Conservation (phyloP, 2,888 invertebrate species). For the Napeogenes sylphis region DNA sequence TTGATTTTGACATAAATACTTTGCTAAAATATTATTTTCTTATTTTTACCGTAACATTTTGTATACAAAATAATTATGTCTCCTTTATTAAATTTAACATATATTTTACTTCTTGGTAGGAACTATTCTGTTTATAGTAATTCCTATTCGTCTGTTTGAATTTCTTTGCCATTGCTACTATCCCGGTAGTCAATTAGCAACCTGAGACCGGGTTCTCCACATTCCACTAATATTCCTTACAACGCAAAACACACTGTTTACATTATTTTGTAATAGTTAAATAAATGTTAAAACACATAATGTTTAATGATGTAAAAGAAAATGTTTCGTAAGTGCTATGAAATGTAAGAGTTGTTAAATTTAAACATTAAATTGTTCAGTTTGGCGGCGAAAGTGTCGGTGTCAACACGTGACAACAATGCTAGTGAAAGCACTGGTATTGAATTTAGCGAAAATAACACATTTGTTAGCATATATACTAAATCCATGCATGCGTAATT, state of each 20-base stretch:
- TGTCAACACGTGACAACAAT: conserved; percentile 47
- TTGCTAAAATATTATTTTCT: too few species aligned
- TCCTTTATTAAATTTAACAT: too few species aligned
- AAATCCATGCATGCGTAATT: conserved; percentile 31
- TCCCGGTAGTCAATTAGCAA: conserved; percentile 56
- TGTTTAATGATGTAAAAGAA: conserved; percentile 29
- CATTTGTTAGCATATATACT: conserved; percentile 41
- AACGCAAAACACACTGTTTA: conserved; percentile 35
- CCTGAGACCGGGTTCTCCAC: conserved; percentile 57
- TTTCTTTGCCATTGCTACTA: conserved; percentile 6
- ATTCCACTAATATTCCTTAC: conserved; percentile 57
- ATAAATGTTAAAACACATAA: conserved; percentile 35
- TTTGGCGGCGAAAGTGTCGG: conserved; percentile 55
- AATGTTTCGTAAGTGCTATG: conserved; percentile 32
- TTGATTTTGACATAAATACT: too few species aligned
- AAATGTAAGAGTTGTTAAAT: conserved; percentile 40
- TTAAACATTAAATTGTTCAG: conserved; percentile 45
- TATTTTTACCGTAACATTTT: too few species aligned
- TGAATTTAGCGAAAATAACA: conserved; percentile 44
- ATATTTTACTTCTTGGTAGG: not conserved
- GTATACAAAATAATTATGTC: too few species aligned
- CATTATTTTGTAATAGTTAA: conserved; percentile 22
- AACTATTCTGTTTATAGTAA: conserved; percentile 16
- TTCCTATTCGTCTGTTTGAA: conserved; percentile 44
- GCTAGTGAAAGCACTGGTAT: conserved; percentile 53